Base-by-base conservation (phyloP, 2,888 invertebrate species). In the Cephus sareptanus region DNA sequence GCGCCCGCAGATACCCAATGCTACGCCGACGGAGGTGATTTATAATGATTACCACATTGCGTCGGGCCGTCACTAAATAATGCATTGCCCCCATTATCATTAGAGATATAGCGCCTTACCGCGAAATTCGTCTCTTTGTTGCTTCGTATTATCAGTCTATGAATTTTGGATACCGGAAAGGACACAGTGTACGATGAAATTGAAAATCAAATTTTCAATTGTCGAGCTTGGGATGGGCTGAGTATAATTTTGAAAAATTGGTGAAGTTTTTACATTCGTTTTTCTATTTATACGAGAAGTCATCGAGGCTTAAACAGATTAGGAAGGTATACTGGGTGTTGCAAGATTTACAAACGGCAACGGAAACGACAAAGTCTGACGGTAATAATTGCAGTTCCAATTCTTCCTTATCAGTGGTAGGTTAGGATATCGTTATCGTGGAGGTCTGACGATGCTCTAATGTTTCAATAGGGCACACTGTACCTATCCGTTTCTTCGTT, bases 41-140 rank as follows among this genome's bases (percentile, higher is more conserved):
- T 89, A 88, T 88, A 86, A 87, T 87, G 87, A 89, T 88, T 89
- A 88, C 81, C 82, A 84, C 85, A 85, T 86, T 85, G 87, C 85
- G 83, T 85, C 82, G 82, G 81, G 85, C 81, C 85, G 85, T 85
- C 86, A 84, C 86, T 88, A 87, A 88, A 88, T 88, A 89, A 88
- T 87, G 85, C 86, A 87, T 86, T 79, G 84, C 82, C 82, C 82
- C 86, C 85, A 86, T 88, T 88, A 89, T 88, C 88, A 86, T 86
- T 83, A 82, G 84, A 84, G 85, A 85, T 85, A 85, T 85, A 85
- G 82, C 75, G 79, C 75, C 78, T 81, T 78, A 76, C 79, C 76
- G 75, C 75, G 77, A 83, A 82, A 85, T 79, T 82, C 81, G 74
- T 78, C 79, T 79, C 82, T 81, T 84, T 81, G 82, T 80, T n/a